Evolutionary conservation across 2,888 invertebrate species (phyloP).

Genomic region (Drosophila borealis): DNA sequence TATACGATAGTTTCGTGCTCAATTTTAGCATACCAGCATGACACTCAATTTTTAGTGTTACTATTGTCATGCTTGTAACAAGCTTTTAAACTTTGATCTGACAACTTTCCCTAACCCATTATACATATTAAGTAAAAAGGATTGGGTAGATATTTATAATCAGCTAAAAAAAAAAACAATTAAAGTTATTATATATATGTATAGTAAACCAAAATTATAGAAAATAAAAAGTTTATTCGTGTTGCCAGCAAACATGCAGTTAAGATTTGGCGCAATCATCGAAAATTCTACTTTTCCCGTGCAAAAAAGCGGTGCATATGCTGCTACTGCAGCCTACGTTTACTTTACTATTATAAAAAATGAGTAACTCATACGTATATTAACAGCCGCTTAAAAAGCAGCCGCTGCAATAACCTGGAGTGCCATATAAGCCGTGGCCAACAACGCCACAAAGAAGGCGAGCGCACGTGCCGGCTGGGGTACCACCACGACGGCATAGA

Average conservation of each 20-base stretch:
- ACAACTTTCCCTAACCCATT: not conserved
- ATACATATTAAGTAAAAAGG: not conserved
- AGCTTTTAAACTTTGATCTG: not conserved
- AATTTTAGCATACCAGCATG: not conserved
- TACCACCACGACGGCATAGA: slow-evolving; percentile 86
- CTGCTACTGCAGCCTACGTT: slow-evolving; percentile 1
- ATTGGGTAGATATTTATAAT: not conserved
- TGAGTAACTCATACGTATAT: slow-evolving; percentile 6
- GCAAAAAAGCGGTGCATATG: not conserved
- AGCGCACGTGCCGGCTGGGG: slow-evolving; percentile 86
- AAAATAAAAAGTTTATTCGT: slow-evolving; percentile 22
- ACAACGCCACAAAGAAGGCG: slow-evolving; percentile 84
- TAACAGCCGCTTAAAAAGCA: slow-evolving; percentile 50
- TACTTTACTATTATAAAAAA: slow-evolving; percentile 6
- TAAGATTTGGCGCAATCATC: slow-evolving; percentile 3
- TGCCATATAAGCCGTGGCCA: slow-evolving; percentile 85
- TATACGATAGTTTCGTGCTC: not conserved
- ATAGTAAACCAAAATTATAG: not conserved
- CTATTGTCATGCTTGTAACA: not conserved
- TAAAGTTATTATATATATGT: too few relatives aligned
- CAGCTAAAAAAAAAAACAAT: not conserved
- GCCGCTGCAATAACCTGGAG: slow-evolving; percentile 75
- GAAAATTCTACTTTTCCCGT: not conserved
- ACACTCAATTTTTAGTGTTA: not conserved
- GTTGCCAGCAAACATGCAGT: slow-evolving; percentile 4